Conservation (phyloP, 2,113 vertebrate genomes). For the Erpornis zantholeuca region DNA sequence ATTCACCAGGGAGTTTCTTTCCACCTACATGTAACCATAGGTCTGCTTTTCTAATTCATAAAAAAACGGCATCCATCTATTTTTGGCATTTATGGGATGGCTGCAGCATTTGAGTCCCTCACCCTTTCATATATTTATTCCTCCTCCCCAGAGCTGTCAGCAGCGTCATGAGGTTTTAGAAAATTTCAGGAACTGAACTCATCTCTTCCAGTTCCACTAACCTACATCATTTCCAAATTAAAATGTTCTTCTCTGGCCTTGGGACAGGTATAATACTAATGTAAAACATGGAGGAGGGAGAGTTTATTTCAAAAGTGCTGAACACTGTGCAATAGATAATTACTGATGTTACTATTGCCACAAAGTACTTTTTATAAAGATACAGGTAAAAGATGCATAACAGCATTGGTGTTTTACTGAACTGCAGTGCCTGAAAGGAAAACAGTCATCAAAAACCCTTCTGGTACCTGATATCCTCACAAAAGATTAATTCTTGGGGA, state of each 20-base stretch:
- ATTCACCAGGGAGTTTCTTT: neutral
- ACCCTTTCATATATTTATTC: neutral
- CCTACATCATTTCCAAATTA: neutral
- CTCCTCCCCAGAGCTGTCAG: neutral
- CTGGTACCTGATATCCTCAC: neutral
- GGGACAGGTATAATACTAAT: neutral
- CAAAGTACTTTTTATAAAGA: neutral
- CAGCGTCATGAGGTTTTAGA: neutral
- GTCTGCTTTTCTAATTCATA: neutral
- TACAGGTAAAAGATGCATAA: rapidly evolving
- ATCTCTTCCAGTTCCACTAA: neutral
- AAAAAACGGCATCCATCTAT: neutral
- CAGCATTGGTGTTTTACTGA: neutral
- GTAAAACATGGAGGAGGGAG: neutral
- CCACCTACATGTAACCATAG: neutral
- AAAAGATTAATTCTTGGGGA: neutral
- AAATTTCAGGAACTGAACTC: neutral
- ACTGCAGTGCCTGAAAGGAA: neutral
- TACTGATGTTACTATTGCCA: neutral
- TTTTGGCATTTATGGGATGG: neutral
- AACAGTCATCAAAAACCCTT: neutral
- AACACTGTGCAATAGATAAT: neutral
- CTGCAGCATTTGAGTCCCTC: neutral
- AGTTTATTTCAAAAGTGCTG: neutral
- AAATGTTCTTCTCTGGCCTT: neutral